Conservation (phyloP, 2,797 vertebrate species). For the Decapterus maruadsi region DNA sequence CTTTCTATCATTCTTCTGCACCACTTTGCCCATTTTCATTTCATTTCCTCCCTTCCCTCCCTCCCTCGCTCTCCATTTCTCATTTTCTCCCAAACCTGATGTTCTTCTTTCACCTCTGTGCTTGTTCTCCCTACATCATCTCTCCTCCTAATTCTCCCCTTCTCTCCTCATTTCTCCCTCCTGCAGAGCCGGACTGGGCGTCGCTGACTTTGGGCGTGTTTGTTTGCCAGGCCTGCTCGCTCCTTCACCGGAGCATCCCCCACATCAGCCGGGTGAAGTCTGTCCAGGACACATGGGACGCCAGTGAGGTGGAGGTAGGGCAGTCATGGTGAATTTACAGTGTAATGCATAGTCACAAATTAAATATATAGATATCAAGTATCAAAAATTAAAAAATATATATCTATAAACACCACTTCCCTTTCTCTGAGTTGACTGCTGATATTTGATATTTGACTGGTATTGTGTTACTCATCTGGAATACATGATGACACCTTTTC, state of each 20-base stretch:
- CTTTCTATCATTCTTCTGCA: neutral
- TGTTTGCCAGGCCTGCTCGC: conserved; percentile 94
- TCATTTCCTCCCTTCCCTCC: conserved; percentile 19
- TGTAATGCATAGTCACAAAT: neutral
- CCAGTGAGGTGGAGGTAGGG: conserved; percentile 92
- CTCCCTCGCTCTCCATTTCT: neutral
- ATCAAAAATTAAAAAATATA: neutral
- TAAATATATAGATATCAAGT: neutral
- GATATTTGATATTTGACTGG: neutral
- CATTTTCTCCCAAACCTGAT: conserved; percentile 1
- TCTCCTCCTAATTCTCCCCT: neutral
- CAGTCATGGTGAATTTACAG: neutral
- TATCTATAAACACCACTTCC: neutral
- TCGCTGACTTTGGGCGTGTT: conserved; percentile 95
- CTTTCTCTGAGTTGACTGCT: neutral
- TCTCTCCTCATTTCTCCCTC: conserved; percentile 6
- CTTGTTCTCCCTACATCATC: neutral
- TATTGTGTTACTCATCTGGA: neutral
- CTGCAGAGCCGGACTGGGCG: conserved; percentile 94
- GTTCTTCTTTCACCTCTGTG: conserved; percentile 5
- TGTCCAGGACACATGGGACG: conserved; percentile 92
- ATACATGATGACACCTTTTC: too few relatives aligned
- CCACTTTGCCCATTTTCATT: conserved; percentile 23
- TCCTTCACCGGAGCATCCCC: conserved; percentile 93
- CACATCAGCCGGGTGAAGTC: conserved; percentile 95